Evolutionary conservation across 2,797 vertebrate species (phyloP).

Genomic region (Coluber constrictor): DNA sequence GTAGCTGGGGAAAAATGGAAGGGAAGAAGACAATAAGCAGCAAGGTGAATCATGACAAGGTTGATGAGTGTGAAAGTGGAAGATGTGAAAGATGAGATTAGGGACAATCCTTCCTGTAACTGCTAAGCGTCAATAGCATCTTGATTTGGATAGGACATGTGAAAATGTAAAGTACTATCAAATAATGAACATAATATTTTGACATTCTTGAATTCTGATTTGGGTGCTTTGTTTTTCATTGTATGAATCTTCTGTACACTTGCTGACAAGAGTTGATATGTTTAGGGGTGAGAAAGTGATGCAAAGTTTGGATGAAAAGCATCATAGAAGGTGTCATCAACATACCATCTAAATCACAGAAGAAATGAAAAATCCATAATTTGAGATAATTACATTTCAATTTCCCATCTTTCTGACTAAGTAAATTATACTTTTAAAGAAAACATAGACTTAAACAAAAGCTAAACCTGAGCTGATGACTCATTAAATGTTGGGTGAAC

Average conservation of each 20-base stretch:
- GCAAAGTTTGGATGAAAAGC: not conserved
- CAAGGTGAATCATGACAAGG: not conserved
- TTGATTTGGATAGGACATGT: not conserved
- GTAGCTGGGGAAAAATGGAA: not conserved
- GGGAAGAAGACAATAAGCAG: not conserved
- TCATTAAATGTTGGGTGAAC: not conserved
- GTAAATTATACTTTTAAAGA: not conserved
- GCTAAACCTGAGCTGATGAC: not conserved
- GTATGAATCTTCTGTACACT: not conserved
- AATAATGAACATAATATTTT: not conserved
- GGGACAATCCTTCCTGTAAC: not conserved
- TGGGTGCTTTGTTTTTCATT: not conserved
- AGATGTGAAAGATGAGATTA: not conserved
- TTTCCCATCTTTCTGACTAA: not conserved
- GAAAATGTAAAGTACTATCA: not conserved
- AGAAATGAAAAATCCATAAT: not conserved
- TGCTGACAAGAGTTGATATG: not conserved
- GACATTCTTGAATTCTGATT: not conserved
- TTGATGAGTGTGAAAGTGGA: not conserved
- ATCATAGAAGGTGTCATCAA: not conserved
- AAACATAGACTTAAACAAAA: not conserved
- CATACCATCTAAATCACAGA: not conserved
- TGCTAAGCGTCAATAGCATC: not conserved
- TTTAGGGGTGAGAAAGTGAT: not conserved
- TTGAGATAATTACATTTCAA: not conserved